Conservation (phyloP, 2,797 vertebrate genomes). For the Spinibarbus caldwelli region DNA sequence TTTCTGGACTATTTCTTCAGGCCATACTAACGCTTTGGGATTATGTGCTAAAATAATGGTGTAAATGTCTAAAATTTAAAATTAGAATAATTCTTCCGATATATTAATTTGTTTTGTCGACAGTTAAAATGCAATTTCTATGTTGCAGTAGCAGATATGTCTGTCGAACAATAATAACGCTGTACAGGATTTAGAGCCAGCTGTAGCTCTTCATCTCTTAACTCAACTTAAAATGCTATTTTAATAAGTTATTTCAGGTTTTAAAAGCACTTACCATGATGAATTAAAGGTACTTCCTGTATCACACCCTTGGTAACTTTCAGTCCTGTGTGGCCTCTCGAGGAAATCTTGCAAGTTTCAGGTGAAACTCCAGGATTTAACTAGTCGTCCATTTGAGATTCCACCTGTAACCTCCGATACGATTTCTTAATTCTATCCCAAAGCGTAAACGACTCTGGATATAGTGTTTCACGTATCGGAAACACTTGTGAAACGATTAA, state of each 20-base stretch:
- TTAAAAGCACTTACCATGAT: conserved; percentile 50
- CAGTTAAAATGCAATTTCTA: not conserved
- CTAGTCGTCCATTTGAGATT: conserved; percentile 33
- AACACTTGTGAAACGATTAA: not conserved
- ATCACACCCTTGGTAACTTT: conserved; percentile 9
- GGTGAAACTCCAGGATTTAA: conserved; percentile 45
- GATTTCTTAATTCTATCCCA: not conserved
- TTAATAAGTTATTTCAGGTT: not conserved
- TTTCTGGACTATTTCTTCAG: not conserved
- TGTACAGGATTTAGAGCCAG: not conserved
- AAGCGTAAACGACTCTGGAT: not conserved
- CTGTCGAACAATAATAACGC: not conserved
- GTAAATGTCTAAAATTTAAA: not conserved
- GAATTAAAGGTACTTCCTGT: conserved; percentile 54
- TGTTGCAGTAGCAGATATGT: too few species aligned
- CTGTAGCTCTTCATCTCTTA: not conserved
- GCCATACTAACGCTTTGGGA: not conserved
- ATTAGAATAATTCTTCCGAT: not conserved
- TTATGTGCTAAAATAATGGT: not conserved
- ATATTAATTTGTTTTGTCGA: not conserved
- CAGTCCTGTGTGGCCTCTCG: not conserved
- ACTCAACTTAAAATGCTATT: not conserved
- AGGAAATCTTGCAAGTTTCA: conserved; percentile 47
- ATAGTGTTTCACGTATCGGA: not conserved
- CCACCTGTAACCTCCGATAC: not conserved